phyloP scores from a whole-genome alignment of 2,888 invertebrate genomes.

The Macrophya alboannulata region DNA sequence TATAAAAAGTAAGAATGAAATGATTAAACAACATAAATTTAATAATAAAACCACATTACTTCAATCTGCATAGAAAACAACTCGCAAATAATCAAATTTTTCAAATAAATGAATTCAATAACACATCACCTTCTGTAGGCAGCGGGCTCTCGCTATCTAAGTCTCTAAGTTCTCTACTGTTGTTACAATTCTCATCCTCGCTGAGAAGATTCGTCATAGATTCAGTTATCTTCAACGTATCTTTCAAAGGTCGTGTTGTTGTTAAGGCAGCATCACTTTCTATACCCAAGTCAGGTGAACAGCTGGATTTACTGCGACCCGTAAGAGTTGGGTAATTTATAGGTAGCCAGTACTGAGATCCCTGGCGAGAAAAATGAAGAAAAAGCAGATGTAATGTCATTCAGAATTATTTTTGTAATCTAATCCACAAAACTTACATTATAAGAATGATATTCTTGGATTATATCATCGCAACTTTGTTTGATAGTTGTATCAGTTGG shows the following conservation, averaged over 20 bases:
- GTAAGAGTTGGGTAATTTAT: slow-evolving; percentile 72
- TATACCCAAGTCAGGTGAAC: slow-evolving; percentile 94
- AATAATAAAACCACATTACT: slow-evolving; percentile 35
- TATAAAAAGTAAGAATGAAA: slow-evolving; percentile 63
- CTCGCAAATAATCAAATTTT: neutral
- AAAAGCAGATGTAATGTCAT: neutral
- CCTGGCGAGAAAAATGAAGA: slow-evolving; percentile 63
- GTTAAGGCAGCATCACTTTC: slow-evolving; percentile 86
- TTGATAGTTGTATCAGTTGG: slow-evolving; percentile 72
- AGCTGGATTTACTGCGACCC: slow-evolving; percentile 76
- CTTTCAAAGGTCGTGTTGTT: slow-evolving; percentile 74
- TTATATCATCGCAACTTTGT: slow-evolving; percentile 73
- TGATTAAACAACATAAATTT: slow-evolving; percentile 46
- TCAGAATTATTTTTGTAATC: neutral
- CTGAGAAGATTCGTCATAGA: slow-evolving; percentile 78
- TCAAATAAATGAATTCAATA: neutral
- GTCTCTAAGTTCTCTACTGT: slow-evolving; percentile 68
- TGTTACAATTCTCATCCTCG: slow-evolving; percentile 73
- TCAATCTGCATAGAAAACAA: neutral
- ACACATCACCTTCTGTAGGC: slow-evolving; percentile 73
- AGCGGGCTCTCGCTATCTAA: slow-evolving; percentile 75
- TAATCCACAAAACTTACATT: slow-evolving; percentile 69
- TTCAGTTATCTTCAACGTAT: slow-evolving; percentile 77
- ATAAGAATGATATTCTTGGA: slow-evolving; percentile 74
- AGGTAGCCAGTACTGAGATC: slow-evolving; percentile 75